phyloP scores from a whole-genome alignment of 2,797 vertebrate species.

The Spheniscus humboldti region DNA sequence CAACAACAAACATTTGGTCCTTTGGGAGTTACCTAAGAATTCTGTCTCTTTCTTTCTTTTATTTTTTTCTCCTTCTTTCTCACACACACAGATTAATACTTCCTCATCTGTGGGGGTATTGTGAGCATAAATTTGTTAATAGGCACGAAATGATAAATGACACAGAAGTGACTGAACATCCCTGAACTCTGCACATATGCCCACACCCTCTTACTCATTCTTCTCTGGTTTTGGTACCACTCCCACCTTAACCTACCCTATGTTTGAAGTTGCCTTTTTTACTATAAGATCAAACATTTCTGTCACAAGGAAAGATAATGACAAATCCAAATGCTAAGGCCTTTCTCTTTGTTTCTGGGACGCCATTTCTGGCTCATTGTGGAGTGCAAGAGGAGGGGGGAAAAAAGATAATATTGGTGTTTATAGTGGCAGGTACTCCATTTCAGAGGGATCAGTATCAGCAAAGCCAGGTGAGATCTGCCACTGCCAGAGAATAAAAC shows the following conservation, averaged over 20 bases:
- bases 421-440: not conserved
- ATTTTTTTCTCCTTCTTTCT: not conserved
- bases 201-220: not conserved
- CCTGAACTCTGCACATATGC: not conserved
- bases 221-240: not conserved
- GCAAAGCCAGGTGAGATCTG: not conserved
- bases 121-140: not conserved
- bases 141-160: not conserved
- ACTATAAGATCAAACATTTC: not conserved
- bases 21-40: not conserved
- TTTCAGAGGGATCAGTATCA: not conserved
- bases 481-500: not conserved
- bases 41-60: not conserved
- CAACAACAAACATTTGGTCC: not conserved
- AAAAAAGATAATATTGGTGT: not conserved
- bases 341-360: not conserved
- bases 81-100: not conserved
- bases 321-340: not conserved
- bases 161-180: not conserved
- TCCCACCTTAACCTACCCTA: not conserved
- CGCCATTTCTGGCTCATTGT: not conserved
- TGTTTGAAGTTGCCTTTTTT: not conserved
- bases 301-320: not conserved
- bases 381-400: accelerated
- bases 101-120: not conserved